Conservation (phyloP, 2,113 vertebrate species). For the Dromiciops gliroides region DNA sequence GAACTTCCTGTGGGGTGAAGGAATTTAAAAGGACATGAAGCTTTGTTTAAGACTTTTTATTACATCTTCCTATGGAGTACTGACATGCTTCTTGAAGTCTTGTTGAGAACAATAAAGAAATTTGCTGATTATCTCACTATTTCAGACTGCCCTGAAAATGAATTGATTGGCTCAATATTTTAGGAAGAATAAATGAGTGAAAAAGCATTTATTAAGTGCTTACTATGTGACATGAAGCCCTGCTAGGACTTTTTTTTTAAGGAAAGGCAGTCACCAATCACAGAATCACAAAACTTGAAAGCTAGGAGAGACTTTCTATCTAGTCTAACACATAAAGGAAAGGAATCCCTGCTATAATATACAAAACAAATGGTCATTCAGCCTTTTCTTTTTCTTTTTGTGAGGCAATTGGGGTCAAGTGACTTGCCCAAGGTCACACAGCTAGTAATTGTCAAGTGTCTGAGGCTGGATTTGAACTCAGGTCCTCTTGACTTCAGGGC, state of each 20-base stretch:
- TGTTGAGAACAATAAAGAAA: background rate
- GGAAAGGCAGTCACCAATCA: background rate
- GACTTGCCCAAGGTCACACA: too few species aligned
- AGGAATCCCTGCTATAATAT: background rate
- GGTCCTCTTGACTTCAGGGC: too few species aligned
- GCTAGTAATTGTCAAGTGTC: too few species aligned
- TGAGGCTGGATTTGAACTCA: too few species aligned
- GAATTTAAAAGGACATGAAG: background rate
- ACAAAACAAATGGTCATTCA: background rate
- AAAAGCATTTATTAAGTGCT: background rate
- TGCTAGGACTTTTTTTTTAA: background rate
- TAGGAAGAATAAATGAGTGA: background rate
- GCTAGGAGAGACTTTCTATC: background rate
- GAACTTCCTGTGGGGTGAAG: background rate
- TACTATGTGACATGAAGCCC: background rate
- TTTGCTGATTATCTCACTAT: background rate
- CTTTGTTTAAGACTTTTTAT: background rate
- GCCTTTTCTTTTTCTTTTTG: background rate
- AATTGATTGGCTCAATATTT: background rate
- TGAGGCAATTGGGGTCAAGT: too few species aligned
- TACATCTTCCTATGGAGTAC: background rate
- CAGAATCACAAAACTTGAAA: background rate
- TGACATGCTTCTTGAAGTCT: background rate
- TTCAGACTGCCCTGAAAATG: background rate
- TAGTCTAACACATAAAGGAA: background rate